Evolutionary conservation across 2,113 vertebrate genomes (phyloP).

Genomic region (Calonectris borealis): DNA sequence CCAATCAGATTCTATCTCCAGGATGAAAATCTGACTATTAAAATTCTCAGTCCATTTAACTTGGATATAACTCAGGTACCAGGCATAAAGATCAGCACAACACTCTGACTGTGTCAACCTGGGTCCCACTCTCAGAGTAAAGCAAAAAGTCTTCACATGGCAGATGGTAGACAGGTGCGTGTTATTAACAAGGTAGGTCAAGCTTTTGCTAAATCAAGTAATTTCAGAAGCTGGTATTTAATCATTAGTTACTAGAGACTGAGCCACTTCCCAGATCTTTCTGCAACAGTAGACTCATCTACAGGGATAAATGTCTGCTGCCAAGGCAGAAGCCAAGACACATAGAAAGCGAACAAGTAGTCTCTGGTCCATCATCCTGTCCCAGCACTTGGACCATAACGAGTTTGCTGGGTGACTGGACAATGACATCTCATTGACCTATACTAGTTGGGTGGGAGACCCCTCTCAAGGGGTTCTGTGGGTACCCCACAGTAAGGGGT

Average conservation of each 20-base stretch:
- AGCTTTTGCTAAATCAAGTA: background rate
- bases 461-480: background rate
- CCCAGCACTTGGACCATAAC: background rate
- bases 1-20: background rate
- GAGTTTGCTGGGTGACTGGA: background rate
- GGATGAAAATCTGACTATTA: background rate
- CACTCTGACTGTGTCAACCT: background rate
- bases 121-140: background rate
- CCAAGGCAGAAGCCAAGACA: background rate
- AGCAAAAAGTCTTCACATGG: background rate
- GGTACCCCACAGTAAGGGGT: background rate
- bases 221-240: background rate
- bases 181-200: background rate
- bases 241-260: background rate
- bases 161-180: background rate
- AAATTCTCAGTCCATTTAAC: background rate
- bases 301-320: background rate
- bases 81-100: background rate
- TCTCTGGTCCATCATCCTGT: background rate
- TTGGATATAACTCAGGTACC: background rate
- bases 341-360: background rate
- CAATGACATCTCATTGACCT: background rate
- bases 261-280: background rate
- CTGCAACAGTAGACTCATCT: background rate
- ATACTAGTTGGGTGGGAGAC: background rate